Base-by-base conservation (phyloP, 2,888 invertebrate species). In the Perizoma flavofasciatum region DNA sequence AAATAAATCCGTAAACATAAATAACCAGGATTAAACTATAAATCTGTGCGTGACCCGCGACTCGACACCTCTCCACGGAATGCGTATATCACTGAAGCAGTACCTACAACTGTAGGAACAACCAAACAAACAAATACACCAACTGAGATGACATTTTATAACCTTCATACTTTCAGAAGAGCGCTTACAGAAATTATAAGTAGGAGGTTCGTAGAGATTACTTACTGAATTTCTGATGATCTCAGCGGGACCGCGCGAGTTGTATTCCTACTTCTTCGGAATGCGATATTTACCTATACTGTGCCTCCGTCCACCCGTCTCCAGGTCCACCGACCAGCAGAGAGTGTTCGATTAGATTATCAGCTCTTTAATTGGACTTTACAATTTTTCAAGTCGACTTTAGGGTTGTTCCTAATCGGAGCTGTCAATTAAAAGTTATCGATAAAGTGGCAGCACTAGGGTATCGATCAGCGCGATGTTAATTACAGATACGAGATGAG, bases 401-500 rank as follows among this genome's bases (percentile, higher is more conserved):
- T 66, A 63, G 68, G 68, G 68, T 66, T 69, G 70, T 66, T 67
- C 70, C 73, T 78, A 75, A 78, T 78, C 78, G 72, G 67, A 68
- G 71, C 77, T 81, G 78, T 79, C 80, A 81, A 81, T 81, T 78
- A 81, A 72, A 72, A 63, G 62, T 71, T 71, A 73, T 71, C 70
- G 72, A 74, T 72, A 73, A 73, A 73, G 54, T 62, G 65, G 67
- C 65, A 63, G 65, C 68, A 66, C 65, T 61, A 63, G 67, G 62
- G 70, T 67, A 82, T 81, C 82, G 81, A 81, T 81, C 82, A 81
- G 74, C 48, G 68, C 78, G 86, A 86, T 86, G 81, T 79, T 86
- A 82, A 85, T 86, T 85, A 86, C 77, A 86, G 86, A 86, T 86
- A 86, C 49, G 54, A 51, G 54, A 55, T 58, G 61, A 49, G 61